Evolutionary conservation across 1,140 invertebrate genomes (phyloP).

Genomic region (Diplogasteroides magnus): DNA sequence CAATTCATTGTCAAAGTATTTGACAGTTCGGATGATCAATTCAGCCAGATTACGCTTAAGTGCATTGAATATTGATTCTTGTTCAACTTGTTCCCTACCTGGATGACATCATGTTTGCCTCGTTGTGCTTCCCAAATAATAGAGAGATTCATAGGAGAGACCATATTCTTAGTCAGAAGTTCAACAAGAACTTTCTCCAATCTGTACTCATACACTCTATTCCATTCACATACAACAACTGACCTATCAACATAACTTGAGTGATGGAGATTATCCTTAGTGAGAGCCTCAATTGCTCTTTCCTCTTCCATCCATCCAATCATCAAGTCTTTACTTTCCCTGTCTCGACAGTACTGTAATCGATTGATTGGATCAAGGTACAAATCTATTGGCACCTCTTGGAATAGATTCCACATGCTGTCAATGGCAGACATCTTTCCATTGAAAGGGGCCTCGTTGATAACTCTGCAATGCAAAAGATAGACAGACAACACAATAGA

Average conservation of each 20-base stretch:
- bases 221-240: too few relatives aligned
- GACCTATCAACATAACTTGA: not conserved
- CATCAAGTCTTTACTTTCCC: too few relatives aligned
- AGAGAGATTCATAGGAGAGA: not conserved
- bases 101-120: not conserved
- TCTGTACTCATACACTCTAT: too few relatives aligned
- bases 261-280: not conserved
- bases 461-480: too few relatives aligned
- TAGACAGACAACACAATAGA: too few relatives aligned
- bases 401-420: too few relatives aligned
- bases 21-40: not conserved
- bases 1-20: not conserved
- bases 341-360: too few relatives aligned
- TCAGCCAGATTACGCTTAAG: conserved; percentile 1
- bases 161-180: not conserved
- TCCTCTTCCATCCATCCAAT: not conserved
- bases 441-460: too few relatives aligned
- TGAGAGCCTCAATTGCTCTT: not conserved
- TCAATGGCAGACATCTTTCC: too few relatives aligned
- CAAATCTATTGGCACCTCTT: too few relatives aligned
- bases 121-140: not conserved
- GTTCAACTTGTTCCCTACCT: not conserved
- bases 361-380: too few relatives aligned
- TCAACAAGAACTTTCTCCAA: not conserved
- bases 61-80: not conserved